A percentile compares a stretch with the other conserved stretches of the same genome.
These are phyloP conservation scores for Fregetta grallaria DNA, from an alignment of 2,113 vertebrate species.

Conservation along the genomic window DNA sequence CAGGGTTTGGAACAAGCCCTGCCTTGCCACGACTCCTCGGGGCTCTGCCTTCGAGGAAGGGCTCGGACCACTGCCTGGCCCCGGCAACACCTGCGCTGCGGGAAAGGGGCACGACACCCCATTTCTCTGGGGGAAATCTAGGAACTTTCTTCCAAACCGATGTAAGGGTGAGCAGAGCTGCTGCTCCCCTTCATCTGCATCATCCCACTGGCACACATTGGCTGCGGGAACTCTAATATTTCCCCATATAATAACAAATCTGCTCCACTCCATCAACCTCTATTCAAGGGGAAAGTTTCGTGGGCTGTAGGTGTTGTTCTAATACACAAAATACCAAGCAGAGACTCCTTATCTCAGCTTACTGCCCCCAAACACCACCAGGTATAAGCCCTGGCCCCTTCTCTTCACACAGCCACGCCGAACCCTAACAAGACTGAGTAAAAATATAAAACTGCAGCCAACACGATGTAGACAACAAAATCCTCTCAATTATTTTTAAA, in stretches of 20 bases:
- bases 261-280: not conserved
- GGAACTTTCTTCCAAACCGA: not conserved
- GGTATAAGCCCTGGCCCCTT: not conserved
- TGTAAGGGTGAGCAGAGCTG: not conserved
- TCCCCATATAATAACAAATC: not conserved
- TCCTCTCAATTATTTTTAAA: not conserved
- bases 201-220: not conserved
- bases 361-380: not conserved
- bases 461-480: rapidly evolving
- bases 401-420: not conserved
- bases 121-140: not conserved
- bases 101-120: not conserved
- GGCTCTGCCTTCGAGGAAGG: conserved; percentile 28
- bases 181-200: rapidly evolving
- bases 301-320: not conserved
- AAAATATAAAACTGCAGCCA: not conserved
- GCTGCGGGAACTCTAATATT: not conserved
- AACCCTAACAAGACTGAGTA: not conserved
- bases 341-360: not conserved
- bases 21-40: not conserved
- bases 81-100: rapidly evolving
- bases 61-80: not conserved
- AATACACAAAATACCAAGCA: not conserved
- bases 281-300: not conserved
- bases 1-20: not conserved